These are phyloP conservation scores for Cryptoprocta ferox DNA, from an alignment of 2,797 vertebrate species.

Conservation along the genomic window DNA sequence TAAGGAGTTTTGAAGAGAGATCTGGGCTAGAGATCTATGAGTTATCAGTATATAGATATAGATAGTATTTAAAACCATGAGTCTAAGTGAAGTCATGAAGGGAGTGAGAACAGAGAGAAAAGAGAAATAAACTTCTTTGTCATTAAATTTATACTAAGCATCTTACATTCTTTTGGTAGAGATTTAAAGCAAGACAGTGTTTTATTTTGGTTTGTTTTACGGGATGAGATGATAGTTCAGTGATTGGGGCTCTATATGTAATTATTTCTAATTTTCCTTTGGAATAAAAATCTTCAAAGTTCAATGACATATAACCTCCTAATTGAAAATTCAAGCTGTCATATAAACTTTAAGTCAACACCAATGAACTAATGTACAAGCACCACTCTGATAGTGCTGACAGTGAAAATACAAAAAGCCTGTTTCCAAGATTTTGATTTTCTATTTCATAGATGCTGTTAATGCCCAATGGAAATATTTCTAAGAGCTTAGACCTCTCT, in stretches of 20 bases:
- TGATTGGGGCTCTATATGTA: neutral
- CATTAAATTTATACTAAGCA: neutral
- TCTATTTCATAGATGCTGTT: neutral
- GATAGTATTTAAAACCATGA: neutral
- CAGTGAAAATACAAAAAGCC: neutral
- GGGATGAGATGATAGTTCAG: neutral
- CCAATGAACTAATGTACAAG: neutral
- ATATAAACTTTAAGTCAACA: neutral
- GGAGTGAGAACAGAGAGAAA: neutral
- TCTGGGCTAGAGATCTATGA: neutral
- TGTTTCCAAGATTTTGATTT: neutral
- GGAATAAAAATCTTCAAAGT: conserved; percentile 8
- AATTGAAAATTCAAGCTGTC: neutral
- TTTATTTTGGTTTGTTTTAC: neutral
- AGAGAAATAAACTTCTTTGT: neutral
- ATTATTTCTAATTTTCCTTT: conserved; percentile 44
- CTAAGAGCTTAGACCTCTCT: conserved; percentile 25
- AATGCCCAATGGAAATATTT: neutral
- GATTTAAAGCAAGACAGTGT: neutral
- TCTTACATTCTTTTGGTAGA: neutral
- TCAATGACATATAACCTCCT: neutral
- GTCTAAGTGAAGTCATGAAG: neutral
- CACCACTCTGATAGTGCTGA: neutral
- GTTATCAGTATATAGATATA: neutral
- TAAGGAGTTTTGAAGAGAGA: neutral